Conservation (phyloP, 1,140 invertebrate genomes). For the Colletes latitarsis region DNA sequence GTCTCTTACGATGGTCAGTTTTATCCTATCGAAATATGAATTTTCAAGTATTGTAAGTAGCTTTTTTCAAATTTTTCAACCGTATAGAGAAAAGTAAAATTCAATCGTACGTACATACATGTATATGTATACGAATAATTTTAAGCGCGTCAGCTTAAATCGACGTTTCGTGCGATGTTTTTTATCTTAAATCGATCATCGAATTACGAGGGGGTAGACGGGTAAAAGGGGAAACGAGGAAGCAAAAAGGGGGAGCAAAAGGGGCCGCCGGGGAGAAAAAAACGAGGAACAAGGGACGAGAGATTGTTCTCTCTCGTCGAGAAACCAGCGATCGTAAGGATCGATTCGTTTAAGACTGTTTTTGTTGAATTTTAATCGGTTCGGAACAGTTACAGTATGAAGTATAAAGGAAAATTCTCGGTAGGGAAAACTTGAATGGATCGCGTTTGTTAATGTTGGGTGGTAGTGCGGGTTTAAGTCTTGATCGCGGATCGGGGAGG, state of each 20-base stretch:
- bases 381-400: not conserved
- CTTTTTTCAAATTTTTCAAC: no score
- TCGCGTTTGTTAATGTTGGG: not conserved
- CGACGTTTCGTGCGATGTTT: slow-evolving; percentile 26
- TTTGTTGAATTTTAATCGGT: slow-evolving; percentile 11
- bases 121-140: no score
- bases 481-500: slow-evolving; percentile 31
- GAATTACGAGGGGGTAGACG: not conserved
- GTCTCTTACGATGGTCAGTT: no score
- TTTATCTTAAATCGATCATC: slow-evolving; percentile 34
- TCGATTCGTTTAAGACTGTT: not conserved
- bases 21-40: no score
- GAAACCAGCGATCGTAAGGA: not conserved
- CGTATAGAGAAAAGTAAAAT: no score
- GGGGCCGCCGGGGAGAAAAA: no score
- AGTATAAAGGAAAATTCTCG: no score
- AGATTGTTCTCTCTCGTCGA: not conserved
- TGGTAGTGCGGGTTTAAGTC: not conserved
- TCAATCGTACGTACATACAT: no score
- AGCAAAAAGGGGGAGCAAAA: not conserved
- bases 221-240: no score
- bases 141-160: slow-evolving; percentile 41
- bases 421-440: no score
- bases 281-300: not conserved
- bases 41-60: no score